These are phyloP conservation scores for Hemichromis elongatus DNA, from an alignment of 2,113 vertebrate species.

Conservation along the genomic window DNA sequence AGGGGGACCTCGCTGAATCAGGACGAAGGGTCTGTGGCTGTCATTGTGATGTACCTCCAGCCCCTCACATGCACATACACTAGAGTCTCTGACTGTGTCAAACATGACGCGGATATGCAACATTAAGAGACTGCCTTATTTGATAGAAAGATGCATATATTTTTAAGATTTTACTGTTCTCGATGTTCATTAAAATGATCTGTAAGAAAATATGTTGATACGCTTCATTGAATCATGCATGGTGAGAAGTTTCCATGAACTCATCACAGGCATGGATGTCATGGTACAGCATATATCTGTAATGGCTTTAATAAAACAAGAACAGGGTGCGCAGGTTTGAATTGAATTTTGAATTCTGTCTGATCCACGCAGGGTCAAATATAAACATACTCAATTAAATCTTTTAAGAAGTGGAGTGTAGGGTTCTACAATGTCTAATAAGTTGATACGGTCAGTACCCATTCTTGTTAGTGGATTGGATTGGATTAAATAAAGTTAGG, in stretches of 20 bases:
- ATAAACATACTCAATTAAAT: background rate
- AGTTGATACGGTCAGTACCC: background rate
- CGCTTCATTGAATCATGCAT: constrained; percentile 15
- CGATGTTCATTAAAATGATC: constrained; percentile 50
- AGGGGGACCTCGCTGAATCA: background rate
- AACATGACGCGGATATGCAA: constrained; percentile 15
- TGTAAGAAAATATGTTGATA: constrained; percentile 2
- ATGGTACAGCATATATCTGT: no score
- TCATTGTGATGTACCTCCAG: background rate
- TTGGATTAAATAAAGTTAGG: background rate
- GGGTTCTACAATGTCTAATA: background rate
- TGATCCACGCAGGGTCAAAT: background rate
- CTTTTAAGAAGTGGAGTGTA: background rate
- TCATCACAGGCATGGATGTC: background rate
- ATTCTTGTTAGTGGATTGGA: background rate
- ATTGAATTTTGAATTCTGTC: background rate
- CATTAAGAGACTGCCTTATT: constrained; percentile 36
- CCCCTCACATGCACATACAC: background rate
- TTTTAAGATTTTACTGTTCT: constrained; percentile 41
- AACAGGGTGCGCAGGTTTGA: no score
- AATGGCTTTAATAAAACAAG: no score
- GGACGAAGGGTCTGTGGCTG: background rate
- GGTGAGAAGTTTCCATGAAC: background rate
- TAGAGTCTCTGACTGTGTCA: constrained; percentile 4
- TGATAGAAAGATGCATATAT: constrained; percentile 42